A percentile compares a stretch with the other conserved stretches of the same genome.
Evolutionary conservation across 2,797 vertebrate genomes (phyloP).

Genomic region (Prionace glauca): DNA sequence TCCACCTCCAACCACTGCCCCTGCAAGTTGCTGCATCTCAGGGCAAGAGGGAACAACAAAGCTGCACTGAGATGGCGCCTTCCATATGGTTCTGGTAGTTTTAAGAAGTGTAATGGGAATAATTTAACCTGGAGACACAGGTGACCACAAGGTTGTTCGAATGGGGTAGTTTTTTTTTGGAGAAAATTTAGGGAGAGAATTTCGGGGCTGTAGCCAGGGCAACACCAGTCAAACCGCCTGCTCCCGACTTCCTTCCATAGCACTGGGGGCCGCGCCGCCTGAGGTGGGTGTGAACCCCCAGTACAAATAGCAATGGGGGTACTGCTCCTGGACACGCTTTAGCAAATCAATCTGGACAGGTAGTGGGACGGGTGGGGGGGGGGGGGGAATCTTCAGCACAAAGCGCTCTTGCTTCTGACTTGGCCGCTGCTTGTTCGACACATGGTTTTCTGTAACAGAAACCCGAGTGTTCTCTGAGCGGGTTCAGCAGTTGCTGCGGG

Average conservation of each 20-base stretch:
- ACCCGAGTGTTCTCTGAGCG: background rate
- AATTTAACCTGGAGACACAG: background rate
- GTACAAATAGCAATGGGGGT: background rate
- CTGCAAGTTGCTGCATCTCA: background rate
- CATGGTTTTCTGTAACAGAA: background rate
- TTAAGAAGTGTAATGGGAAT: background rate
- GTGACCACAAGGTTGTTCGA: background rate
- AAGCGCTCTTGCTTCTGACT: background rate
- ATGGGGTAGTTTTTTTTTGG: too few species aligned
- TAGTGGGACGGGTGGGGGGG: background rate
- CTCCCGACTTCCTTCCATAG: background rate
- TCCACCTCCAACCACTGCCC: background rate
- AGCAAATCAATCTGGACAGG: background rate
- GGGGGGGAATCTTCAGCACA: background rate
- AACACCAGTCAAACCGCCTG: background rate
- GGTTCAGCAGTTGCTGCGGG: background rate
- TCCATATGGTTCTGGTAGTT: background rate
- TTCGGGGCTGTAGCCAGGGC: background rate
- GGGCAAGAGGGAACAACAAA: background rate
- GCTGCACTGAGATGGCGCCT: background rate
- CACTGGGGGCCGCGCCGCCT: background rate
- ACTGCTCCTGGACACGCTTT: background rate
- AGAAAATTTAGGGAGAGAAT: background rate
- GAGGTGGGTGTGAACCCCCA: background rate
- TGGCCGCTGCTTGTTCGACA: background rate